phyloP scores from a whole-genome alignment of 2,113 vertebrate genomes.

The Eptatretus burgeri region DNA sequence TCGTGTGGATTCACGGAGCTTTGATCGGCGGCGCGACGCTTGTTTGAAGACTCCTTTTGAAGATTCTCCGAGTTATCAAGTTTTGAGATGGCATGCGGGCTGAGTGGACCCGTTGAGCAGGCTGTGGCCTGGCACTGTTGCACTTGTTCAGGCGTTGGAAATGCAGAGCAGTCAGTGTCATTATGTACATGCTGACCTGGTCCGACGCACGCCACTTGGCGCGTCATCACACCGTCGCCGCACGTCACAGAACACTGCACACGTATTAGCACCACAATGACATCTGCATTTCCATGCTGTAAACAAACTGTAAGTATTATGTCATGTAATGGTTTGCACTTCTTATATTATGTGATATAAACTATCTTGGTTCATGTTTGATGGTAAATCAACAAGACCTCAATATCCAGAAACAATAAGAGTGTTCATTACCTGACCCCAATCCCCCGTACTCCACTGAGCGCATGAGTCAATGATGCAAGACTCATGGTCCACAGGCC shows the following conservation, averaged over 20 bases:
- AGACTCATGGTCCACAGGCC: too few relatives aligned
- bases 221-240: conserved; percentile 17
- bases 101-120: neutral
- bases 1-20: neutral
- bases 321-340: too few relatives aligned
- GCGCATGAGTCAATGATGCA: too few relatives aligned
- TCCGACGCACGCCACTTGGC: conserved; percentile 59
- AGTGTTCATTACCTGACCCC: too few relatives aligned
- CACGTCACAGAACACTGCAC: neutral
- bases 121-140: conserved; percentile 22
- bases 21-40: neutral
- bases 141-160: conserved; percentile 47
- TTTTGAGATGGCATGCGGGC: neutral
- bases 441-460: too few relatives aligned
- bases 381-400: too few relatives aligned
- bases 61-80: neutral
- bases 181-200: conserved; percentile 51
- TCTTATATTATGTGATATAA: too few relatives aligned
- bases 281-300: too few relatives aligned
- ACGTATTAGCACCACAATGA: too few relatives aligned
- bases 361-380: too few relatives aligned
- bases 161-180: conserved; percentile 11
- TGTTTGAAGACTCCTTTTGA: neutral
- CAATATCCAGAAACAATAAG: too few relatives aligned
- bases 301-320: too few relatives aligned